Evolutionary conservation across 2,113 vertebrate genomes (phyloP), one percentile per base, ranked within the genome.

Genomic region (Eulemur macaco): DNA sequence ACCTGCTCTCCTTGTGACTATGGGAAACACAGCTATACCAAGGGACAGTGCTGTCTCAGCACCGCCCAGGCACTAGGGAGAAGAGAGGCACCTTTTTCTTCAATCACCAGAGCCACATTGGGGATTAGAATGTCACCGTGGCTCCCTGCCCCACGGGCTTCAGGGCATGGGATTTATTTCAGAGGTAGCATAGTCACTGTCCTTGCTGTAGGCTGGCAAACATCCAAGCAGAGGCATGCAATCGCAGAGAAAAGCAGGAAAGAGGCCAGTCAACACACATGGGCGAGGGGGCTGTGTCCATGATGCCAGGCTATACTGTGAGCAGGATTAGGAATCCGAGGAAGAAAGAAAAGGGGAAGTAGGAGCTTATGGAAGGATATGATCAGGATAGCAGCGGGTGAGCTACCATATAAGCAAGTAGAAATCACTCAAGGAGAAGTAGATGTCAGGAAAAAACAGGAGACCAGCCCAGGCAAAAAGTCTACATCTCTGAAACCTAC

Each of bases 351-450:
- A 94, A 54, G 5, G 66, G 29, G 45, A 69, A 60, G 50, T 11
- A 54, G 64, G 52, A 68, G 18, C 56, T 95, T 23, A n/a, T 39
- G 58, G 60, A 76, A 45, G 17, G 29, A 31, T 66, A 11, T 6
- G 3, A 71, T 68, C 52, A 78, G 58, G 14, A 12, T 50, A 90
- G 31, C 9, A 11, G 37, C 27, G 66, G 39, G 21, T 37, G 31
- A 18, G 47, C 47, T 95, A 39, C 71, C 54, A 81, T 60, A 29
- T 56, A 77, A 73, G 71, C n/a, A 17, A 89, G 60, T 7, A 58
- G 58, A 91, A 96, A 86, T 58, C 29, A 91, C 4, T 83, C 69
- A 47, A 94, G 87, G 64, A 71, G 63, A 86, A 68, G 50, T 73
- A 54, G 66, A 86, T 74, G 29, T 58, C 47, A 71, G 71, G 39